Evolutionary conservation across 2,888 invertebrate species (phyloP), one percentile per base, ranked within the genome.

Genomic region (Campaea margaritaria): DNA sequence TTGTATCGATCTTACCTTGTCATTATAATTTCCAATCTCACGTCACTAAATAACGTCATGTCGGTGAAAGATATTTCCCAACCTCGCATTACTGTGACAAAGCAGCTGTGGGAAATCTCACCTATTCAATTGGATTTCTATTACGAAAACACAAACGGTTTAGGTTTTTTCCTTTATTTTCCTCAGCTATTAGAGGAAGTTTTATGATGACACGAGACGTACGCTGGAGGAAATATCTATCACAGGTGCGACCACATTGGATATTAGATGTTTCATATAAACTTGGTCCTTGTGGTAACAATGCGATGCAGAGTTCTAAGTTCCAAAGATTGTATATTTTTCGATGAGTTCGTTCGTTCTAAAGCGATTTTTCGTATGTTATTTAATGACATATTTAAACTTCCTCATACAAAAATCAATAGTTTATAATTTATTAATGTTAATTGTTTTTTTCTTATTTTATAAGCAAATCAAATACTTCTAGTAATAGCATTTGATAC

Each of bases 221-320:
- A 48, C 59, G 65, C 48, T 57, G 43, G 42, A 58, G 51, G 64
- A 53, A 53, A 61, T 64, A 66, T 61, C 64, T 54, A 62, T 68
- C 63, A 63, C 64, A 67, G 62, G 62, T 63, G 64, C 55, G 63
- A 52, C 66, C 57, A 54, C 49, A 59, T 61, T 58, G 62, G 64
- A 54, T 63, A 64, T 62, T 51, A 50, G 61, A 61, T 68, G 60
- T 61, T 64, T 57, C 57, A 53, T 51, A 57, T 62, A 61, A 64
- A 56, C 48, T 44, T 44, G 36, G 27, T 44, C 47, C 45, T 39
- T 12, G 27, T 36, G 49, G 54, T 46, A 36, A 50, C 42, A 50
- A 10, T 48, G 15, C 31, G 34, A 38, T 42, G 46, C 58, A 58
- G 49, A 42, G n/a, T 3, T 21, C 2, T 4, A 14, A 28, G 38